Evolutionary conservation across 53 echinoderm and acorn worm genomes (phyloP).

Genomic region (Zoroaster sp.): DNA sequence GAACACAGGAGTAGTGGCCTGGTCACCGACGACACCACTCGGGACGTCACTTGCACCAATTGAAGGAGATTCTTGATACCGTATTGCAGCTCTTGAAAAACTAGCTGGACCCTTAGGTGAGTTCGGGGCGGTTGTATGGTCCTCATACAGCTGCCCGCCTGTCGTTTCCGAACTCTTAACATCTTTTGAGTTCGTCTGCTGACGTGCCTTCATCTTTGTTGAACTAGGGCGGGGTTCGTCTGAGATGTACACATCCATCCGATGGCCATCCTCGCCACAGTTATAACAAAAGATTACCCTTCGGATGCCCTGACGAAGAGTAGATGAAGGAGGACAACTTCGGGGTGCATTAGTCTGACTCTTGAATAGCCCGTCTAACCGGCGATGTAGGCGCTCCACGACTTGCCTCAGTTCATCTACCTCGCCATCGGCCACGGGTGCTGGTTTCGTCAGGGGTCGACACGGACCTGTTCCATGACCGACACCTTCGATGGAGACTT

Average conservation of each 20-base stretch:
- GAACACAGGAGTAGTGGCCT: slow-evolving; percentile 39
- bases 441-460: neutral
- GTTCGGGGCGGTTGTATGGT: neutral
- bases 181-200: no score
- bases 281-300: slow-evolving; percentile 42
- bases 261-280: slow-evolving; percentile 54
- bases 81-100: no score
- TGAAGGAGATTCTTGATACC: neutral
- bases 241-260: neutral
- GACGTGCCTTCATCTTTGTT: slow-evolving; percentile 24
- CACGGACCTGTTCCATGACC: neutral
- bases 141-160: slow-evolving; percentile 26
- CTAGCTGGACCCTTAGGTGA: neutral
- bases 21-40: slow-evolving; percentile 11
- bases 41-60: neutral
- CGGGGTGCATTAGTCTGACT: neutral
- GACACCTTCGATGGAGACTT: neutral
- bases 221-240: slow-evolving; percentile 49
- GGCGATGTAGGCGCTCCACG: neutral
- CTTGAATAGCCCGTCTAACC: neutral
- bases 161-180: slow-evolving; percentile 51
- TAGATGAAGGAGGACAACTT: neutral
- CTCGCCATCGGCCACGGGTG: no score
- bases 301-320: neutral
- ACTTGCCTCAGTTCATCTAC: neutral